These are phyloP conservation scores for Gastrophryne carolinensis DNA, from an alignment of 2,797 vertebrate species.

Conservation along the genomic window DNA sequence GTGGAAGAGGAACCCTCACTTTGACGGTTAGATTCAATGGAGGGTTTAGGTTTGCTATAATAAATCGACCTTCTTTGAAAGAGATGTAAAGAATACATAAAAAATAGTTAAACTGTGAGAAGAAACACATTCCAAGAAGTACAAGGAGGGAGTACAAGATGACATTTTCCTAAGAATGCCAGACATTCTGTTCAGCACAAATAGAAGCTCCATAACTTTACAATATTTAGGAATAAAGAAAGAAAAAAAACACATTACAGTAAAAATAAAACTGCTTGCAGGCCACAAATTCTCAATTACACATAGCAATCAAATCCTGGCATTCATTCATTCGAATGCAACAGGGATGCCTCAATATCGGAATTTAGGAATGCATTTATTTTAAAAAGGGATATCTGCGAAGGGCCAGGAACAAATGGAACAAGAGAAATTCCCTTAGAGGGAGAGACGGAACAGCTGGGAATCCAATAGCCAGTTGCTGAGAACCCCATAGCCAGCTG, in stretches of 20 bases:
- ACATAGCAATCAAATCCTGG: neutral
- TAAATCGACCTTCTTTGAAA: no score
- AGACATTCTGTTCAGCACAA: neutral
- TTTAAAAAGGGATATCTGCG: neutral
- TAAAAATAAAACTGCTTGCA: neutral
- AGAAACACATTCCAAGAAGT: no score
- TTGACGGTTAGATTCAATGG: no score
- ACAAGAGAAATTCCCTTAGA: slow-evolving; percentile 42
- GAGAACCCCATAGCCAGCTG: slow-evolving; percentile 36
- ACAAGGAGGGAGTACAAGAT: no score
- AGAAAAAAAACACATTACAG: neutral
- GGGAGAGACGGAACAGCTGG: slow-evolving; percentile 46
- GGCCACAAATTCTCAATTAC: neutral
- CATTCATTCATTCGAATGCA: neutral
- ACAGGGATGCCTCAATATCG: neutral
- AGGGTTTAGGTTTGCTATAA: no score
- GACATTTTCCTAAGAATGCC: slow-evolving; percentile 1
- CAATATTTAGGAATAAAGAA: neutral
- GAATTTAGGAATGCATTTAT: slow-evolving; percentile 21
- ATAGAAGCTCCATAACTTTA: neutral
- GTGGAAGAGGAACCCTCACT: no score
- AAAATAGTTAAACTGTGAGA: no score
- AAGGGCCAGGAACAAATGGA: slow-evolving; percentile 34
- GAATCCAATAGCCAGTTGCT: slow-evolving; percentile 43
- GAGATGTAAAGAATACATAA: no score